Conservation (phyloP, 2,113 vertebrate genomes). For the Brachypteracias leptosomus region DNA sequence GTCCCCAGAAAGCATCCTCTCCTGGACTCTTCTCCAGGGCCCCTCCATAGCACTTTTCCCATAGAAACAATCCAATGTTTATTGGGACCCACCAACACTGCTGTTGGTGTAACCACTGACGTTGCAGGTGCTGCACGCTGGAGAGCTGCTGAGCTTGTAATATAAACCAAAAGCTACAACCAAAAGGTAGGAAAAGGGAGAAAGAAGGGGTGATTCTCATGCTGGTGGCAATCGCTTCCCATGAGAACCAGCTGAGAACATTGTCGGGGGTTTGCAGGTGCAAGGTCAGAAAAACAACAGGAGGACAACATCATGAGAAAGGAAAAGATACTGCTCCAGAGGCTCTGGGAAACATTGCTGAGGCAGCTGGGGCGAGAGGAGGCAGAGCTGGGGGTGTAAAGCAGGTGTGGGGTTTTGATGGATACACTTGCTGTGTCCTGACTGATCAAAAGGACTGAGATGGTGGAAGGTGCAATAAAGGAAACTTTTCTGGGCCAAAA, state of each 20-base stretch:
- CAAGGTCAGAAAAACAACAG: constrained; percentile 28
- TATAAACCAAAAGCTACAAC: neutral
- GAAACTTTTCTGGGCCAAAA: neutral
- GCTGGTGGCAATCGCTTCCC: neutral
- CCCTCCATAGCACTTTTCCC: neutral
- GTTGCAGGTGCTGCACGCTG: neutral
- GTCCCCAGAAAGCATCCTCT: neutral
- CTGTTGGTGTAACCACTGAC: rapidly evolving
- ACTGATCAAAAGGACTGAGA: neutral
- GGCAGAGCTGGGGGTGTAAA: neutral
- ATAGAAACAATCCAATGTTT: neutral
- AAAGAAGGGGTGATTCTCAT: neutral
- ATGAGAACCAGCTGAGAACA: neutral
- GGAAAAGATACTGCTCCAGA: neutral
- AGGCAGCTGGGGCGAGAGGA: neutral
- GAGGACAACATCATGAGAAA: neutral
- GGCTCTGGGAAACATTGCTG: neutral
- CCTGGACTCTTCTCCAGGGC: neutral
- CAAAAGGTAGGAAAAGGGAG: neutral
- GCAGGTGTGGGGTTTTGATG: neutral
- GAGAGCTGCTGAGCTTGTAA: neutral
- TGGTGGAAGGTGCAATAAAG: neutral
- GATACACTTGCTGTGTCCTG: neutral
- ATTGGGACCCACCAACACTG: neutral
- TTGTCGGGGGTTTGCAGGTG: constrained; percentile 15